Percentiles rank a stretch among this genome's conserved stretches.
Conservation (phyloP, 2,113 vertebrate genomes). For the Peromyscus maniculatus region DNA sequence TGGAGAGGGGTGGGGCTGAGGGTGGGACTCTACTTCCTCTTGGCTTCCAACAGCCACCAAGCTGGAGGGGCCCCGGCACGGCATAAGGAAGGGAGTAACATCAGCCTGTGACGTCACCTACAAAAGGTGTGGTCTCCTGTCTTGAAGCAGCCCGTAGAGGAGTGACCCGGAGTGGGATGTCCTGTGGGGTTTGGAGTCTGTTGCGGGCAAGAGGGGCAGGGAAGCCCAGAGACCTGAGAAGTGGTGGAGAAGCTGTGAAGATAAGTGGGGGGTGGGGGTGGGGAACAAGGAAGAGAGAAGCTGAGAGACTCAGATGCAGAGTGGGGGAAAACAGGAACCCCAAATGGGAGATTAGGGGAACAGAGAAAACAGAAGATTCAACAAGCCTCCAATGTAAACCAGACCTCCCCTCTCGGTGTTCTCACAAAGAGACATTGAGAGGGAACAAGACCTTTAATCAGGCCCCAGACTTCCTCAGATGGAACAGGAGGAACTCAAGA, state of each 20-base stretch:
- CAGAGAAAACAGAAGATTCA: neutral
- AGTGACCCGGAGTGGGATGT: neutral
- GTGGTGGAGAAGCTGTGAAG: neutral
- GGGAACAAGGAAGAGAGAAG: neutral
- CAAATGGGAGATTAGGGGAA: neutral
- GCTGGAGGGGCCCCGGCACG: neutral
- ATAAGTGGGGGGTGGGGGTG: neutral
- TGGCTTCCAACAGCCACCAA: neutral
- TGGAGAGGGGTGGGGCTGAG: neutral
- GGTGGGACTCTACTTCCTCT: neutral
- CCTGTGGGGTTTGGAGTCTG: neutral
- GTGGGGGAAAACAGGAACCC: neutral
- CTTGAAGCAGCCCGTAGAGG: neutral
- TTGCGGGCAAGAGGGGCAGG: neutral
- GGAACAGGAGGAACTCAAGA: neutral
- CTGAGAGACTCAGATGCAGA: neutral
- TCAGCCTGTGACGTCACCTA: constrained; percentile 5
- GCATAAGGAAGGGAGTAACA: neutral
- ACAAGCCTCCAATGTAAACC: neutral
- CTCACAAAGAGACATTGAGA: neutral
- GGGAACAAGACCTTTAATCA: constrained; percentile 23
- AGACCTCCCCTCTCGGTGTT: neutral
- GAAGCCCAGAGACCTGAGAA: neutral
- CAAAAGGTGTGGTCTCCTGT: constrained; percentile 64
- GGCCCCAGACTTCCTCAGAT: constrained; percentile 18